Evolutionary conservation across 2,113 vertebrate species (phyloP).

Genomic region (Corythaeola cristata): DNA sequence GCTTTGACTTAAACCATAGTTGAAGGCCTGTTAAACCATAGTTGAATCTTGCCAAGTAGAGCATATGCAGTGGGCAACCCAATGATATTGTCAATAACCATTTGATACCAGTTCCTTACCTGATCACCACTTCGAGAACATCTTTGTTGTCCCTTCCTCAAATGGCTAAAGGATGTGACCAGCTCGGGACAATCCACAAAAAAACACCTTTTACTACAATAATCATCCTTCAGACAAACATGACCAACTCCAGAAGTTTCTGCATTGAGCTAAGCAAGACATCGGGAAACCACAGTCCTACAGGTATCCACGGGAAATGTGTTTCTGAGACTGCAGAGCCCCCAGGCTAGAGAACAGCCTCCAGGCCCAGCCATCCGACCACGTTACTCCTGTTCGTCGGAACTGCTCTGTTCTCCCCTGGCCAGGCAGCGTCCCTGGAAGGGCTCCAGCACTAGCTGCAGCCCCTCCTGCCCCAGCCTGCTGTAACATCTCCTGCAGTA

Average conservation of each 20-base stretch:
- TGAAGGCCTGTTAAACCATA: not conserved
- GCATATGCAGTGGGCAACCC: not conserved
- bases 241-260: not conserved
- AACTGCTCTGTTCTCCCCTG: not conserved
- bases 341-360: not conserved
- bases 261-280: not conserved
- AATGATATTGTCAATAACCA: fast-evolving
- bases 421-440: fast-evolving
- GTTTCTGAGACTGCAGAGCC: not conserved
- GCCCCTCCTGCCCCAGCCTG: not conserved
- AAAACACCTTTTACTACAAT: not conserved
- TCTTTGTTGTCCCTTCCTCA: not conserved
- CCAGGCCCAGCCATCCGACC: not conserved
- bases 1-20: not conserved
- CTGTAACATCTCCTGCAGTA: fast-evolving
- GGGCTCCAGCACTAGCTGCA: not conserved
- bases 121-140: not conserved
- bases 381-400: fast-evolving
- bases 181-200: not conserved
- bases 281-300: not conserved
- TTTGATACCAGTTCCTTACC: not conserved
- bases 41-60: not conserved
- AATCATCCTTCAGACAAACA: not conserved
- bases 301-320: not conserved
- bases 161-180: not conserved